These are phyloP conservation scores for Melanotus villosus DNA, from an alignment of 2,888 invertebrate genomes.

Conservation along the genomic window DNA sequence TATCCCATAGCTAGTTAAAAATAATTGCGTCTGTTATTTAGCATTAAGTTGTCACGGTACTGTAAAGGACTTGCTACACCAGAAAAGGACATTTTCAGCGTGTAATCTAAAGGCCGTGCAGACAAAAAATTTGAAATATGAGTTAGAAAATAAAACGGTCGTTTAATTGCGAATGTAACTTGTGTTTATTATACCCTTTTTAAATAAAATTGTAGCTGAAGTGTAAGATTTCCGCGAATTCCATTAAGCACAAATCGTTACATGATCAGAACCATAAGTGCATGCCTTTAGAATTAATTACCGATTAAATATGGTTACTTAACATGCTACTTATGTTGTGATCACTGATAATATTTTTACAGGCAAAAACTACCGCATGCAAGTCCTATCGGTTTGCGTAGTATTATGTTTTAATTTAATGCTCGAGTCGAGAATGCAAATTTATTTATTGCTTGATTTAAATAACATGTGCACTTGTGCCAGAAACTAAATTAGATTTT, in stretches of 20 bases:
- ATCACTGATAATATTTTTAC: conserved; percentile 59
- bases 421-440: conserved; percentile 33
- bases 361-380: conserved; percentile 50
- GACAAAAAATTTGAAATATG: conserved; percentile 13
- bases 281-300: conserved; percentile 57
- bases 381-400: conserved; percentile 50
- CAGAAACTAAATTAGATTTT: conserved; percentile 19
- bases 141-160: conserved; percentile 23
- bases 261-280: conserved; percentile 53
- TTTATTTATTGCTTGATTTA: conserved; percentile 39
- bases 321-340: conserved; percentile 60
- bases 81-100: conserved; percentile 35
- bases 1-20: conserved; percentile 32
- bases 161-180: conserved; percentile 27
- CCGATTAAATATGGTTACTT: conserved; percentile 60
- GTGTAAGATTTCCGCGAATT: conserved; percentile 44
- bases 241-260: conserved; percentile 52
- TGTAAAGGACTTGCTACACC: conserved; percentile 21
- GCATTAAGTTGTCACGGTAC: conserved; percentile 25
- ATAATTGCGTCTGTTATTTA: conserved; percentile 33
- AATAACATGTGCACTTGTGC: conserved; percentile 26
- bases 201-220: conserved; percentile 27
- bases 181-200: conserved; percentile 26
- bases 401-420: conserved; percentile 53
- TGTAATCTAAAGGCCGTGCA: conserved; percentile 4